phyloP scores from a whole-genome alignment of 2,113 vertebrate species.

The Motacilla tschutschensis region DNA sequence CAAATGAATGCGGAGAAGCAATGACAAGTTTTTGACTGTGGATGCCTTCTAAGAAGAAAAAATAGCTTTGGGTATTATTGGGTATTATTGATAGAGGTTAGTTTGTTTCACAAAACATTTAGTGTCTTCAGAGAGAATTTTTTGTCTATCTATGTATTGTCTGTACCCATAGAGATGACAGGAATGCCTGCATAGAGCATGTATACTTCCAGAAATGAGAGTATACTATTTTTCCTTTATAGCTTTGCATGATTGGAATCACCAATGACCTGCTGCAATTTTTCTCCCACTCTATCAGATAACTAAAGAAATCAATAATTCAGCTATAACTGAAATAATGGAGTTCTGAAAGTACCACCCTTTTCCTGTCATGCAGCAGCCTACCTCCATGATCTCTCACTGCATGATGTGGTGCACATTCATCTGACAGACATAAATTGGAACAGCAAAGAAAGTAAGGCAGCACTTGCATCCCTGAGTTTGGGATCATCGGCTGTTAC shows the following conservation, averaged over 20 bases:
- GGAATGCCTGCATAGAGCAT: not conserved
- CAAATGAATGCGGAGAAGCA: not conserved
- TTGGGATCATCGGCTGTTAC: not conserved
- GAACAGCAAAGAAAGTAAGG: not conserved
- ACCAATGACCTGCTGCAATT: not conserved
- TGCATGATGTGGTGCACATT: not conserved
- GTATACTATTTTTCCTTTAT: not conserved
- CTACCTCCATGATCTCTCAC: not conserved
- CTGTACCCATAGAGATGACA: not conserved
- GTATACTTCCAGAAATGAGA: not conserved
- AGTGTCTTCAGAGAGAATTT: not conserved
- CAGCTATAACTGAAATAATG: not conserved
- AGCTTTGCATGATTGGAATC: not conserved
- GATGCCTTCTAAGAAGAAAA: not conserved
- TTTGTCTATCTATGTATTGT: not conserved
- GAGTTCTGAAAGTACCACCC: not conserved
- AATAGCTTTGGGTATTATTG: not conserved
- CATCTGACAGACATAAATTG: not conserved
- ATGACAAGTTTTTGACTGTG: not conserved
- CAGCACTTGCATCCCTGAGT: not conserved
- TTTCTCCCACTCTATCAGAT: fast-evolving
- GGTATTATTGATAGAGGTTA: not conserved
- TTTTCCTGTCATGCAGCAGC: not conserved
- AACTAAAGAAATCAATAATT: not conserved
- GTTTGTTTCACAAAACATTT: not conserved